A percentile compares a stretch with the other conserved stretches of the same genome.
These are phyloP conservation scores for Tachystola acroxantha DNA, from an alignment of 2,888 invertebrate species.

Conservation along the genomic window DNA sequence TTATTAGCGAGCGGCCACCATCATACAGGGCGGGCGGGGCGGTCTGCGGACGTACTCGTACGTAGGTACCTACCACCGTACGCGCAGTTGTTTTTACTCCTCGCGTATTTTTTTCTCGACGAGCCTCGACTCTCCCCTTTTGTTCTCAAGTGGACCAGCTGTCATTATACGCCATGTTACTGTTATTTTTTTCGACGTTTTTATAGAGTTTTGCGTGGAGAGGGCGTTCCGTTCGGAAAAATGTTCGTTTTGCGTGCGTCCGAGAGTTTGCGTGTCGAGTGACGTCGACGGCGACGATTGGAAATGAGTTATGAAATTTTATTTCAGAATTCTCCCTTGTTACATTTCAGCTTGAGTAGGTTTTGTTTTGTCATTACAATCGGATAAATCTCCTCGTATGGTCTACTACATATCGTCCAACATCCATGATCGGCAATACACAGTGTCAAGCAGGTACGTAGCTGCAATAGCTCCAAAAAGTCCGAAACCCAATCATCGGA, in stretches of 20 bases:
- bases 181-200: constrained; percentile 75
- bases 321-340: constrained; percentile 44
- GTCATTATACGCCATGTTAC: constrained; percentile 80
- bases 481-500: no score
- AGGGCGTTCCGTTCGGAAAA: constrained; percentile 75
- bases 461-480: no score
- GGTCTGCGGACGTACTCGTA: constrained; percentile 35
- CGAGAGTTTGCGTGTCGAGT: constrained; percentile 71
- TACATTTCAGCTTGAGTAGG: constrained; percentile 40
- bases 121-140: constrained; percentile 74
- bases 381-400: constrained; percentile 9
- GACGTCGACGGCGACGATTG: constrained; percentile 62
- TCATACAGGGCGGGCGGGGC: constrained; percentile 23
- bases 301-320: constrained; percentile 66
- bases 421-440: no score
- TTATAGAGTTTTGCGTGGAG: constrained; percentile 74
- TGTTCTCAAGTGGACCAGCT: constrained; percentile 80
- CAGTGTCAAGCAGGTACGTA: no score
- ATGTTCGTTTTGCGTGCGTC: constrained; percentile 77
- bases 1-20: constrained; percentile 64
- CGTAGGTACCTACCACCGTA: constrained; percentile 20
- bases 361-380: constrained; percentile 39
- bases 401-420: no score
- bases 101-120: constrained; percentile 75
- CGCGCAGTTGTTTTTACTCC: constrained; percentile 72